Evolutionary conservation across 2,888 invertebrate genomes (phyloP), one percentile per base, ranked within the genome.

Genomic region (Ctena decussata): DNA sequence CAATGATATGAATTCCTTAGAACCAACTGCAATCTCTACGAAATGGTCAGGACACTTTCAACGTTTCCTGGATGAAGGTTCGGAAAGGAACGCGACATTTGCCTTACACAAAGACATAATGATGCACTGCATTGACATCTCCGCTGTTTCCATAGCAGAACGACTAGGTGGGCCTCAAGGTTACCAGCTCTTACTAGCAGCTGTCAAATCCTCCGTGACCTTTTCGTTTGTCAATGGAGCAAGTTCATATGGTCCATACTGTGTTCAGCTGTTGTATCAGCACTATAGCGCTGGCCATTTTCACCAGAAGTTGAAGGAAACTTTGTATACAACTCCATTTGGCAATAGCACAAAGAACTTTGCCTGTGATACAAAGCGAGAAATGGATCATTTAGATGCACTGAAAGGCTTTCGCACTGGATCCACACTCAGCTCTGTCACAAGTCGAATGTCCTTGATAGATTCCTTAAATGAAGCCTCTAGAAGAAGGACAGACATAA

Each of bases 361-460:
- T 69, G 77, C 65, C 0, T 65, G 41, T 53, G 80, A 80, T 37
- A 72, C 76, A 18, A 76, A 80, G 37, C 69, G 76, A 27, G 76
- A 80, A 57, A 75, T 80, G 70, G 80, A 80, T 53, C 80, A 80
- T 32, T 37, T 75, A 39, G 76, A 75, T 53, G 80, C n/a, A n/a
- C n/a, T n/a, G n/a, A n/a, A n/a, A n/a, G n/a, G n/a, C n/a, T n/a
- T n/a, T n/a, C n/a, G n/a, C n/a, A n/a, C n/a, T n/a, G n/a, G n/a
- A n/a, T n/a, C n/a, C n/a, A n/a, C n/a, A n/a, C 70, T 24, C 3
- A 24, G 37, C 11, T 69, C 77, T 15, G 80, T 86, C 0, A 83
- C 80, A 41, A 57, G 80, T 49, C 27, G 80, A 46, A 82, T 87
- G 87, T 80, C 84, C 21, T 39, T 84, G 12, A 76, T 88, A 39